phyloP scores from a whole-genome alignment of 2,113 vertebrate species.

The Notechis scutatus region DNA sequence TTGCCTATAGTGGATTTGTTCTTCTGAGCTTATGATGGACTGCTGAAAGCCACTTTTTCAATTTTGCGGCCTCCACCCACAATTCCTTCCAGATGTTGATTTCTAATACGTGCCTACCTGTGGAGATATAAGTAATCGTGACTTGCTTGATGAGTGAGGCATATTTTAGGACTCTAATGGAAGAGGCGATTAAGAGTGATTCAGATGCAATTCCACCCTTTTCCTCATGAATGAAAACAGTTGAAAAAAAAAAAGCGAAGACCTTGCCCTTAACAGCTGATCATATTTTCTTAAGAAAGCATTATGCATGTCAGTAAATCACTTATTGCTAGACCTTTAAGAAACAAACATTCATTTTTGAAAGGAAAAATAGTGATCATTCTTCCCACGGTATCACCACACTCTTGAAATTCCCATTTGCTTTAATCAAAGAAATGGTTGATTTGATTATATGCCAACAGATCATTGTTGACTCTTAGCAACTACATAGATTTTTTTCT shows the following conservation, averaged over 20 bases:
- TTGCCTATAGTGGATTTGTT: neutral
- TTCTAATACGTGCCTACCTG: constrained; percentile 21
- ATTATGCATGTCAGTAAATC: constrained; percentile 31
- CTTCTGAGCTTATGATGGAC: constrained; percentile 1
- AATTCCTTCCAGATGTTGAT: neutral
- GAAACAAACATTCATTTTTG: constrained; percentile 17
- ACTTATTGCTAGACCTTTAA: constrained; percentile 17
- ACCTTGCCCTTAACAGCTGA: constrained; percentile 41
- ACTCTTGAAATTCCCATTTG: constrained; percentile 17
- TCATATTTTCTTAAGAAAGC: constrained; percentile 19
- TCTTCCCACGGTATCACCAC: constrained; percentile 29
- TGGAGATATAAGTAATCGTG: constrained; percentile 31
- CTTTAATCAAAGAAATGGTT: neutral
- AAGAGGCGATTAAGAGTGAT: constrained; percentile 45
- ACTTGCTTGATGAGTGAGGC: constrained; percentile 18
- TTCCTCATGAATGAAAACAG: constrained; percentile 3
- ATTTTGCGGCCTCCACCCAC: neutral
- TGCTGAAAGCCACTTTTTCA: constrained; percentile 16
- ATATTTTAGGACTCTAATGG: constrained; percentile 39
- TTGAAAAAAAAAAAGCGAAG: constrained; percentile 35
- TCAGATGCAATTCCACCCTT: constrained; percentile 9
- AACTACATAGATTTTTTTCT: neutral
- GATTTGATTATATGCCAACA: neutral
- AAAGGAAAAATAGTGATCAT: constrained; percentile 33
- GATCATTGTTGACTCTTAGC: neutral